Base-by-base conservation (phyloP, 1,140 invertebrate genomes). In the Eufriesea mexicana region DNA sequence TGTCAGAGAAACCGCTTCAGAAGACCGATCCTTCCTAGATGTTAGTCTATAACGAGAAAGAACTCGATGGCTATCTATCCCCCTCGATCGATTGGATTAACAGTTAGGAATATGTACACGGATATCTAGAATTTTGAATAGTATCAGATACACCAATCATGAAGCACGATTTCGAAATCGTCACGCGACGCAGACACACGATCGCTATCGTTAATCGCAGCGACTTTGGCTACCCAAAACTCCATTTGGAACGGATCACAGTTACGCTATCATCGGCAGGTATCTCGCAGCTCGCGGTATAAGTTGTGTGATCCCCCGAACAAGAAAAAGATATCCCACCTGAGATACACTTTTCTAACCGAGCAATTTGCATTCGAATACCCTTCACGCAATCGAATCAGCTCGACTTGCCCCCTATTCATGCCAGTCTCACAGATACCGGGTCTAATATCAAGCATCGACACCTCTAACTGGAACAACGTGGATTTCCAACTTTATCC, bases 111-210 rank as follows among this genome's bases (percentile, higher is more conserved):
- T n/a, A 16, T 47, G 6, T n/a, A n/a, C 25, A 25, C 23, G 66
- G 2, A 8, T 35, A 42, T 20, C 16, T 51, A 35, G 7, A 61
- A 16, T 4, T n/a, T 10, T 25, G 5, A 28, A 61, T 49, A 35
- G 5, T 8, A 54, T 71, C n/a, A 18, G 5, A 5, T 14, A 35
- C 35, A 8, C n/a, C 28, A 20, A 35, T 72, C 49, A 10, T 35
- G 23, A 18, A 23, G 25, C 2, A 72, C 4, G 49, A 72, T 72
- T 55, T 72, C 70, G 70, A 68, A 68, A 25, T 14, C 14, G 1
- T 0, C 5, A 25, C n/a, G 35, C 45, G 64, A 70, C 68, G 51
- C 68, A 51, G 68, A 70, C 68, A 45, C 28, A 72, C 35, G 70
- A 72, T 72, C 16, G 49, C 25, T 28, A 28, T 28, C n/a, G 7